A percentile compares a stretch with the other conserved stretches of the same genome.
phyloP scores from a whole-genome alignment of 2,888 invertebrate species.

The Autographa gamma region DNA sequence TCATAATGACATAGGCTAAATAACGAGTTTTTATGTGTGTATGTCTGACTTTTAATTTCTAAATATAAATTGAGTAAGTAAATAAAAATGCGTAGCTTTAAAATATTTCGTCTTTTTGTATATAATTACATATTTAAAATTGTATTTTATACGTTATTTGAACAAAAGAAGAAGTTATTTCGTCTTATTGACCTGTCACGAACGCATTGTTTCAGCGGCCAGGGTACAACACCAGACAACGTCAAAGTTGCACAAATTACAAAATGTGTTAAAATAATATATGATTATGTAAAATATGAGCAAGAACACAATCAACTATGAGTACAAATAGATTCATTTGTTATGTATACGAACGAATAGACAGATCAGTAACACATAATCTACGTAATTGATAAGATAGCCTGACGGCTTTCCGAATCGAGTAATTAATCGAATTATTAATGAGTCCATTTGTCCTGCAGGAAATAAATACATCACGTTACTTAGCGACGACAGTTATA shows the following conservation, averaged over 20 bases:
- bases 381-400: slow-evolving; percentile 52
- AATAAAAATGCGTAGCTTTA: too few relatives aligned
- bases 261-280: slow-evolving; percentile 16
- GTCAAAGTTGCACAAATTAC: slow-evolving; percentile 30
- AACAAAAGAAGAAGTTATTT: too few relatives aligned
- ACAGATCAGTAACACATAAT: slow-evolving; percentile 35
- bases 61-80: too few relatives aligned
- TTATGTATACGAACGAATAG: slow-evolving; percentile 34
- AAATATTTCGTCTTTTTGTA: too few relatives aligned
- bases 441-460: slow-evolving; percentile 70
- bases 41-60: too few relatives aligned
- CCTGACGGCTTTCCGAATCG: slow-evolving; percentile 38
- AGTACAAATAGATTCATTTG: slow-evolving; percentile 15
- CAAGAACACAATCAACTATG: not conserved
- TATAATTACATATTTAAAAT: too few relatives aligned
- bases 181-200: too few relatives aligned
- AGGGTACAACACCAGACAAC: slow-evolving; percentile 18
- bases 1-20: too few relatives aligned
- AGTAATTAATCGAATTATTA: slow-evolving; percentile 48
- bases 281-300: not conserved
- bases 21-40: too few relatives aligned
- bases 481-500: slow-evolving; percentile 95
- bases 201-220: too few relatives aligned
- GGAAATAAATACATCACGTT: slow-evolving; percentile 96
- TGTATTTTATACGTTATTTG: too few relatives aligned